Conservation (phyloP, 2,113 vertebrate species). For the Oryzias melastigma region DNA sequence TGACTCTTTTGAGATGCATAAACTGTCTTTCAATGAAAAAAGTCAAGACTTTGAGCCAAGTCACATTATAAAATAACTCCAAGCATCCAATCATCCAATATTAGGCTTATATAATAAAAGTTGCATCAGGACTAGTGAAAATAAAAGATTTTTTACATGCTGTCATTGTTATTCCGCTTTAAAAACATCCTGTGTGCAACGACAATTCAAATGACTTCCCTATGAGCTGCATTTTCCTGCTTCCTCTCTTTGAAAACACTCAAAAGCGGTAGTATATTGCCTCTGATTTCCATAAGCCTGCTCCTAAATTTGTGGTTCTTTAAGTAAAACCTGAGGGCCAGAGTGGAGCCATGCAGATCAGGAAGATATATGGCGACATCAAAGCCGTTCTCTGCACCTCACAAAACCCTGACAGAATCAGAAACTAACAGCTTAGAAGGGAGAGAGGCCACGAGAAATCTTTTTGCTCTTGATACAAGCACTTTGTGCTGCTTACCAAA, state of each 20-base stretch:
- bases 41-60: not conserved
- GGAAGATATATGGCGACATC: constrained; percentile 71
- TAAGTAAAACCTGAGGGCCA: constrained; percentile 60
- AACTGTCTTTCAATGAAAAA: too few relatives aligned
- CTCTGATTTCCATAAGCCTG: constrained; percentile 66
- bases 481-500: not conserved
- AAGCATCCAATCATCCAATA: not conserved
- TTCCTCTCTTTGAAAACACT: constrained; percentile 28
- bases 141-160: not conserved
- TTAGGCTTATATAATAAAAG: not conserved
- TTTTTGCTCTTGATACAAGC: constrained; percentile 6
- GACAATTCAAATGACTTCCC: constrained; percentile 38
- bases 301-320: constrained; percentile 58
- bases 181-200: not conserved
- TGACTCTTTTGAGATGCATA: too few relatives aligned
- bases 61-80: not conserved
- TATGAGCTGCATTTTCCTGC: constrained; percentile 36
- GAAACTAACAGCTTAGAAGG: constrained; percentile 38
- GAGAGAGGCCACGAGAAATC: constrained; percentile 9
- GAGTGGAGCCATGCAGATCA: constrained; percentile 66
- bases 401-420: constrained; percentile 53
- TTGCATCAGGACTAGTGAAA: not conserved
- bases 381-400: constrained; percentile 57
- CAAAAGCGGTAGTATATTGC: constrained; percentile 55
- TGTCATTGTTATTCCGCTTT: not conserved